Evolutionary conservation across 1,140 invertebrate species (phyloP).

Genomic region (Drosophila bocki): DNA sequence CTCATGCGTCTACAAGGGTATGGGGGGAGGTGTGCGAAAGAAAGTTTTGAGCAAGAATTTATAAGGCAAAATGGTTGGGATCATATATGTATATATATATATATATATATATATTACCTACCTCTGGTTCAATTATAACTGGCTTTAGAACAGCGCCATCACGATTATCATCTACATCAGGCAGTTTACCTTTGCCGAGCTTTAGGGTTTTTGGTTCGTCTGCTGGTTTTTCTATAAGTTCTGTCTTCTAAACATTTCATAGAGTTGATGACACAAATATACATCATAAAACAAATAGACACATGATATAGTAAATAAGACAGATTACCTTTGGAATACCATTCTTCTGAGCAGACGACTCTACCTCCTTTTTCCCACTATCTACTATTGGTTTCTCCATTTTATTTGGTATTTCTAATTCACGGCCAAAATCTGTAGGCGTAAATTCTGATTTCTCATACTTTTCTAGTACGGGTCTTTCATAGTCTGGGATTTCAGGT

Average conservation of each 20-base stretch:
- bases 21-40: neutral
- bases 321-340: slow-evolving; percentile 71
- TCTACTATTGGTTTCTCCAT: slow-evolving; percentile 80
- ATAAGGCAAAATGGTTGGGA: neutral
- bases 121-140: slow-evolving; percentile 82
- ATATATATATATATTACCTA: slow-evolving; percentile 22
- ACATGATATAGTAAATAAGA: slow-evolving; percentile 5
- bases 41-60: neutral
- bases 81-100: neutral
- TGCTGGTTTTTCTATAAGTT: slow-evolving; percentile 29
- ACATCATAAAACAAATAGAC: neutral
- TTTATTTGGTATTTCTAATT: slow-evolving; percentile 78
- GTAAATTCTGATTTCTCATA: slow-evolving; percentile 86
- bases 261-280: slow-evolving; percentile 1
- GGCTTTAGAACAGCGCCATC: slow-evolving; percentile 71
- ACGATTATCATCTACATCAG: slow-evolving; percentile 59
- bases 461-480: slow-evolving; percentile 87
- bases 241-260: slow-evolving; percentile 55
- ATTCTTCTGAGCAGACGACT: slow-evolving; percentile 59
- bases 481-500: slow-evolving; percentile 91
- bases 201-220: slow-evolving; percentile 66
- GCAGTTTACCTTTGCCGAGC: slow-evolving; percentile 79
- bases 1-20: neutral
- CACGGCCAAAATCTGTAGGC: slow-evolving; percentile 70
- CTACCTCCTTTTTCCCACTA: slow-evolving; percentile 51